Conservation (phyloP, 2,888 invertebrate genomes). For the Kryphioiulus occultus region DNA sequence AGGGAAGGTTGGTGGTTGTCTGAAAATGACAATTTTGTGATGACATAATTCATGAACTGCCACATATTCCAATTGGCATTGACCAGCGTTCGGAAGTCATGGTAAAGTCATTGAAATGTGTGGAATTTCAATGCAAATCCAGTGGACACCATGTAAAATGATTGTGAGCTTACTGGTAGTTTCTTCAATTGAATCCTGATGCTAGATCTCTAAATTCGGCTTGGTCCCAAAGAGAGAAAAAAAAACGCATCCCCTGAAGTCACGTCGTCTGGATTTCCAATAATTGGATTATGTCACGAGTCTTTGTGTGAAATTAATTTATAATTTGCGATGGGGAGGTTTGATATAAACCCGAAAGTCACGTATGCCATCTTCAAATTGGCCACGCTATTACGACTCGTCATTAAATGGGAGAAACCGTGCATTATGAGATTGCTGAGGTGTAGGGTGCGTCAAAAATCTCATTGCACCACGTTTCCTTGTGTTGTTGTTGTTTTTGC, state of each 20-base stretch:
- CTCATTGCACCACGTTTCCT: too few species aligned
- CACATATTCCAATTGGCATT: too few species aligned
- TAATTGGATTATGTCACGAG: constrained; percentile 39
- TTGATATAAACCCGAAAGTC: constrained; percentile 20
- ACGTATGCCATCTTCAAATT: constrained; percentile 10
- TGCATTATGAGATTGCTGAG: not conserved
- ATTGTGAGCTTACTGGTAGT: too few species aligned
- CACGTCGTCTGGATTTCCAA: constrained; percentile 36
- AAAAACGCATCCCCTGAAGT: not conserved
- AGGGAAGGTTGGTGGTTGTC: too few species aligned
- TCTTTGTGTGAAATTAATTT: constrained; percentile 33
- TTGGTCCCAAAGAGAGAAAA: not conserved
- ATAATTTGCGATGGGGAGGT: constrained; percentile 16
- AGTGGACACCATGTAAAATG: too few species aligned
- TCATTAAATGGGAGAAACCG: constrained; percentile 20
- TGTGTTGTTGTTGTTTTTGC: not conserved
- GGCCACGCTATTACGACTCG: constrained; percentile 14
- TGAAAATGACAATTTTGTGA: too few species aligned
- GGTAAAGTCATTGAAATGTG: too few species aligned
- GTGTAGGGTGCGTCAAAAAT: not conserved
- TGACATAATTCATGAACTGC: too few species aligned
- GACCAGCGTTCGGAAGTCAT: too few species aligned
- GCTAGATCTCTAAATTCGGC: not conserved
- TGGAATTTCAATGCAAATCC: too few species aligned
- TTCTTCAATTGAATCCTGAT: not conserved